Percentiles rank a stretch among this genome's conserved stretches.
Evolutionary conservation across 1,140 invertebrate genomes (phyloP).

Genomic region (Drosophila kanapiae): DNA sequence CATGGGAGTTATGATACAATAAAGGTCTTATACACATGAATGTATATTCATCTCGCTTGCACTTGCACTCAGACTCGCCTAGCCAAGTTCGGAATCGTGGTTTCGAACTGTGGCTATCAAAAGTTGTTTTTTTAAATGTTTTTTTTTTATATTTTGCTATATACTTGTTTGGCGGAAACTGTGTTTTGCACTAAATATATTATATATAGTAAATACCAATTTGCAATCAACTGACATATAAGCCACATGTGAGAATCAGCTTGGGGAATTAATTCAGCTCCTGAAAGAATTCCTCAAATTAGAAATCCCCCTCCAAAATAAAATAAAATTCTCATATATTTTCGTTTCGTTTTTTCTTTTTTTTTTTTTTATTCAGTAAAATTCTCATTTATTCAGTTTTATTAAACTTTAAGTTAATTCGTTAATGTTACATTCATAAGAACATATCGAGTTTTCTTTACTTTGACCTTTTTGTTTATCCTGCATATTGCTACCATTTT

Average conservation of each 20-base stretch:
- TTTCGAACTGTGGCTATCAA: not conserved
- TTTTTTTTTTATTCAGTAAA: conserved; percentile 79
- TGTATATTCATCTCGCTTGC: not conserved
- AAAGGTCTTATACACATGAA: not conserved
- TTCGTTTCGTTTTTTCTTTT: conserved; percentile 22
- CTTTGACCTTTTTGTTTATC: conserved; percentile 47
- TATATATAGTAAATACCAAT: no score
- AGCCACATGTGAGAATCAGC: no score
- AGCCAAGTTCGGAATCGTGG: not conserved
- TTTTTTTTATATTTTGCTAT: not conserved
- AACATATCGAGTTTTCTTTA: conserved; percentile 75
- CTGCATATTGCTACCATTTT: conserved; percentile 78
- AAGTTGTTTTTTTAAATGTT: not conserved
- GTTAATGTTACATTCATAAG: conserved; percentile 84
- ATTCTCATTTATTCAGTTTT: conserved; percentile 77
- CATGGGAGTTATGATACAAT: not conserved
- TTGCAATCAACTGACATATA: no score
- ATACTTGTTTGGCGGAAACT: no score
- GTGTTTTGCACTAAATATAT: no score
- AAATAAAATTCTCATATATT: conserved; percentile 4
- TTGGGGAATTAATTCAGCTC: no score
- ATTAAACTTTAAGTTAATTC: conserved; percentile 82
- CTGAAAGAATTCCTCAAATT: not conserved
- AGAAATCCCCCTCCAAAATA: not conserved
- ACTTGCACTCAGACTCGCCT: not conserved